phyloP scores from a whole-genome alignment of 1,140 invertebrate species.

The Zaprionus gabonicus region DNA sequence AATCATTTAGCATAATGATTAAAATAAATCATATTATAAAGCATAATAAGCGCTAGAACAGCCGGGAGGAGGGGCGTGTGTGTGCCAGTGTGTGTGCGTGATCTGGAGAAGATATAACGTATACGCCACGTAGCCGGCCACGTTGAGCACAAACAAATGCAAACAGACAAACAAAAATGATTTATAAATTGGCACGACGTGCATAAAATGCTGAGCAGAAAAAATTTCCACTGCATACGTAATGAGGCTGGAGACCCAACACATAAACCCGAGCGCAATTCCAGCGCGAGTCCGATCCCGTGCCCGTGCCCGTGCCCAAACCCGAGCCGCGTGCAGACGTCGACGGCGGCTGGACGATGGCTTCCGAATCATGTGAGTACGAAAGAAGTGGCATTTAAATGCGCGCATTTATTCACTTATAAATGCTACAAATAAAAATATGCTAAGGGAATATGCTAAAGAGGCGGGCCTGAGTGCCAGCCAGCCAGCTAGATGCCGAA shows the following conservation, averaged over 20 bases:
- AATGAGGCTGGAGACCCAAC: conserved; percentile 63
- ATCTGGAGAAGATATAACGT: conserved; percentile 59
- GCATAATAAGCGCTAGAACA: conserved; percentile 20
- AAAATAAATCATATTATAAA: conserved; percentile 79
- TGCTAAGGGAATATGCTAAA: conserved; percentile 78
- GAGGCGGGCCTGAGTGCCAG: conserved; percentile 49
- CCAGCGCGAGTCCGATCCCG: background rate
- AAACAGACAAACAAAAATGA: conserved; percentile 82
- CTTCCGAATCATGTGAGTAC: conserved; percentile 54
- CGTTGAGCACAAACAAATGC: conserved; percentile 73
- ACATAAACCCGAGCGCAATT: conserved; percentile 22
- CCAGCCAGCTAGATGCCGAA: conserved; percentile 25
- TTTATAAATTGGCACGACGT: conserved; percentile 82
- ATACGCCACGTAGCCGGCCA: conserved; percentile 72
- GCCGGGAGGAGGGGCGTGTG: conserved; percentile 12
- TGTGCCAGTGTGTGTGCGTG: conserved; percentile 41
- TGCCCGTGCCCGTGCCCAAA: background rate
- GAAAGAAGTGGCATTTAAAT: conserved; percentile 79
- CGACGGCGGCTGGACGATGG: conserved; percentile 50
- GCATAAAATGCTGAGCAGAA: conserved; percentile 80
- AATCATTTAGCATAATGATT: conserved; percentile 83
- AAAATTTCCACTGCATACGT: conserved; percentile 79
- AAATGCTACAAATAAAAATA: conserved; percentile 83
- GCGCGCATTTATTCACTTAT: conserved; percentile 82
- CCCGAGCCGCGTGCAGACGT: conserved; percentile 10